A percentile compares a stretch with the other conserved stretches of the same genome.
Evolutionary conservation across 1,140 invertebrate species (phyloP).

Genomic region (Lucilia sericata): DNA sequence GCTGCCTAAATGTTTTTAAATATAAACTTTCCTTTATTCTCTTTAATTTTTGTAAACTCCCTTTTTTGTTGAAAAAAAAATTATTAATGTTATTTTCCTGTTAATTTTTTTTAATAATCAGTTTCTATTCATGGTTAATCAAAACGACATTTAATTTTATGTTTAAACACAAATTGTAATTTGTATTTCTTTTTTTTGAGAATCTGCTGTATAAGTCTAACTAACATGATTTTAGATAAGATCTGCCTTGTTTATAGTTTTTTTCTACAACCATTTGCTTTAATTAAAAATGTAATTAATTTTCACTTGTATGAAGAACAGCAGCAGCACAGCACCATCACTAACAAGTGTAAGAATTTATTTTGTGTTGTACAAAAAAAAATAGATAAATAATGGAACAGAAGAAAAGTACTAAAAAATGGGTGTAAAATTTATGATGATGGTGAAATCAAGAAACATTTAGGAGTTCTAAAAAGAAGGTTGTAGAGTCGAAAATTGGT

Average conservation of each 20-base stretch:
- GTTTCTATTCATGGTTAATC: background rate
- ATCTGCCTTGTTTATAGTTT: background rate
- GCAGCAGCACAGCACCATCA: background rate
- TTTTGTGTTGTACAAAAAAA: too few species aligned
- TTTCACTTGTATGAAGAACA: background rate
- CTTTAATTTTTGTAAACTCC: background rate
- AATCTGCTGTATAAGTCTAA: background rate
- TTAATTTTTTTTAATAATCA: too few species aligned
- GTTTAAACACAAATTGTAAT: background rate
- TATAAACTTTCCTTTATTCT: background rate
- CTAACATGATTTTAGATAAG: background rate
- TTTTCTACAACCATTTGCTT: background rate
- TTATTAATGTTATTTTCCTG: background rate
- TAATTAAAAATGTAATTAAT: slow-evolving; percentile 9
- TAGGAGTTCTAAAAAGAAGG: too few species aligned
- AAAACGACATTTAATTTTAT: background rate
- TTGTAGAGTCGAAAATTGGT: too few species aligned
- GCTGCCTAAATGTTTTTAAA: too few species aligned
- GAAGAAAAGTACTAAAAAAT: background rate
- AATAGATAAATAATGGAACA: background rate
- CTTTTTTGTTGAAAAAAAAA: background rate
- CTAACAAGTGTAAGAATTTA: background rate
- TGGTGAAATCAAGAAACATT: background rate
- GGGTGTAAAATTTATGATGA: background rate
- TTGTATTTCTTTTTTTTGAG: too few species aligned